Evolutionary conservation across 30 jellyfish, hydroid and myxozoan species (phyloP).

Genomic region (Rhopilema esculentum): DNA sequence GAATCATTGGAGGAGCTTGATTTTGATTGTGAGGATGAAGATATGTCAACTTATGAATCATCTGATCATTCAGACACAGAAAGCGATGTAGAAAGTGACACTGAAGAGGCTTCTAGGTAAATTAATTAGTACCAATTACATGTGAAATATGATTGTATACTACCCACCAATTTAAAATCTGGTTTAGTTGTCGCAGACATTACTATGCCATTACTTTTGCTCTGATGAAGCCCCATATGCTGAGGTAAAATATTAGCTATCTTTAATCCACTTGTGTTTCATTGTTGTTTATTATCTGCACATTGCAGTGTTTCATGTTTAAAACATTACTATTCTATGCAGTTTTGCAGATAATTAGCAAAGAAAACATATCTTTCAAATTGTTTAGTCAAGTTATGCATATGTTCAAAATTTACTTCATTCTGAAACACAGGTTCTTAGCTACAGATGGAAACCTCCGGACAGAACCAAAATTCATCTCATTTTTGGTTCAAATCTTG

Average conservation of each 20-base stretch:
- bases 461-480: conserved; percentile 50
- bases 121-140: not conserved
- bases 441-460: conserved; percentile 33
- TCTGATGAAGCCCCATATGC: not conserved
- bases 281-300: not conserved
- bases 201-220: not conserved
- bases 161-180: not conserved
- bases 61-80: conserved; percentile 12
- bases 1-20: not conserved
- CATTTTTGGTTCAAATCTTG: conserved; percentile 20
- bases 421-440: conserved; percentile 3
- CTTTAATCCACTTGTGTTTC: not conserved
- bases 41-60: not conserved
- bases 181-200: not conserved
- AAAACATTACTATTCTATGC: not conserved
- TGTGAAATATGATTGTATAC: not conserved
- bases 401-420: not conserved
- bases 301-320: not conserved
- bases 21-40: conserved; percentile 34
- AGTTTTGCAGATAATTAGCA: not conserved
- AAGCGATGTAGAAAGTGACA: conserved; percentile 46
- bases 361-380: too few species aligned
- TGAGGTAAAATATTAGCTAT: not conserved
- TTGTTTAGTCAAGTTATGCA: conserved; percentile 9
- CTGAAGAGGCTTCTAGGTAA: conserved; percentile 33